phyloP scores from a whole-genome alignment of 1,140 invertebrate genomes.

The Drosophila santomea region DNA sequence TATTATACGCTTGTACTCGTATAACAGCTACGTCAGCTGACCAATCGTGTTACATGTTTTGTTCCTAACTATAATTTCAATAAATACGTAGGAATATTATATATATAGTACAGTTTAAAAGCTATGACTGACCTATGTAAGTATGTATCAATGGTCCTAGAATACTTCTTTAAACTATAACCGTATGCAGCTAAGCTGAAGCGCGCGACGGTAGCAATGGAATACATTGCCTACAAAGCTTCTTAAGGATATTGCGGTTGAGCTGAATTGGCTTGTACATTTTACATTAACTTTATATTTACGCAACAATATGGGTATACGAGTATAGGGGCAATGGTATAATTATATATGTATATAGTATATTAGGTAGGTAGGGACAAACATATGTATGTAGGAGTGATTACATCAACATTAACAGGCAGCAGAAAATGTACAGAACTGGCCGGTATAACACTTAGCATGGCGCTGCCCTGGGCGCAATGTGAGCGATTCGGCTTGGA shows the following conservation, averaged over 20 bases:
- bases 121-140: conserved; percentile 27
- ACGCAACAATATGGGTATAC: conserved; percentile 22
- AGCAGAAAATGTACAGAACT: conserved; percentile 51
- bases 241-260: conserved; percentile 13
- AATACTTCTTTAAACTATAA: conserved; percentile 5
- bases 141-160: conserved; percentile 15
- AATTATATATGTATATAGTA: conserved; percentile 29
- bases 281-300: conserved; percentile 13
- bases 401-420: conserved; percentile 40
- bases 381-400: conserved; percentile 31
- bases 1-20: conserved; percentile 17
- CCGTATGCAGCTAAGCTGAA: conserved; percentile 30
- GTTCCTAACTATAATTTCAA: conserved; percentile 16
- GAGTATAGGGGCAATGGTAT: conserved; percentile 30
- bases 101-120: conserved; percentile 28
- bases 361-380: conserved; percentile 31
- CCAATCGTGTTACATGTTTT: conserved; percentile 10
- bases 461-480: conserved; percentile 47
- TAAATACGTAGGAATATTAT: conserved; percentile 27
- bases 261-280: conserved; percentile 1
- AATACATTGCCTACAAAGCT: conserved; percentile 28
- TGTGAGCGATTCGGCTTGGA: conserved; percentile 47
- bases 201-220: conserved; percentile 40
- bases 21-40: conserved; percentile 32
- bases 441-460: conserved; percentile 70